Base-by-base conservation (phyloP, 2,888 invertebrate species). In the Microplitis manilae region DNA sequence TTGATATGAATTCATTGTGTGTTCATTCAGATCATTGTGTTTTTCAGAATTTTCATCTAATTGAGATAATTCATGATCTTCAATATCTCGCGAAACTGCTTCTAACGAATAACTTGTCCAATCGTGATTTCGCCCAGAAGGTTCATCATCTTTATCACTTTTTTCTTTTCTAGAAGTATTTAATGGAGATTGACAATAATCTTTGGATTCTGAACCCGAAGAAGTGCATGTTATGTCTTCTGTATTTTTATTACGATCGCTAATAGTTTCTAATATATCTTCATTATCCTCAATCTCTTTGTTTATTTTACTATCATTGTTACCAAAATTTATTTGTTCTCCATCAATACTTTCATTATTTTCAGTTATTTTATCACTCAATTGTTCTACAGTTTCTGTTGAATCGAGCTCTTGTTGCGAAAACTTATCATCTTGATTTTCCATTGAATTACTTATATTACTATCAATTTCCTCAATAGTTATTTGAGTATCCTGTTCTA, bases 101-200 rank as follows among this genome's bases (percentile, higher is more conserved):
- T 76, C 76, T 73, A 67, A 59, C 7, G 39, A 73, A 67, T 30
- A 67, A 67, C 15, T 15, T 50, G 15, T 67, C 67, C n/a, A 30
- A 38, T 73, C 15, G 15, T 67, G 30, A 73, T 6, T 41, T 6
- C 1, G 64, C 9, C 59, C n/a, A 67, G 20, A 73, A 59, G 9
- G 4, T 50, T 15, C 20, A 7, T 17, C n/a, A 41, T 41, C 70
- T 62, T 1, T 9, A 60, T 65, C 50, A n/a, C 9, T 13, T n/a
- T 61, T 13, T 41, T 17, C 39, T 70, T 64, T 68, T 77, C 50
- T 50, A 5, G 50, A 50, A 50, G 8, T 13, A 50, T 50, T 50
- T 50, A 4, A 13, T 50, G 5, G 13, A 50, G 50, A 13, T 50
- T 50, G 50, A 50, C 50, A 4, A 13, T 4, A 50, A 13, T 50